phyloP scores from a whole-genome alignment of 2,113 vertebrate genomes.

The Rhinopomastus cyanomelas region DNA sequence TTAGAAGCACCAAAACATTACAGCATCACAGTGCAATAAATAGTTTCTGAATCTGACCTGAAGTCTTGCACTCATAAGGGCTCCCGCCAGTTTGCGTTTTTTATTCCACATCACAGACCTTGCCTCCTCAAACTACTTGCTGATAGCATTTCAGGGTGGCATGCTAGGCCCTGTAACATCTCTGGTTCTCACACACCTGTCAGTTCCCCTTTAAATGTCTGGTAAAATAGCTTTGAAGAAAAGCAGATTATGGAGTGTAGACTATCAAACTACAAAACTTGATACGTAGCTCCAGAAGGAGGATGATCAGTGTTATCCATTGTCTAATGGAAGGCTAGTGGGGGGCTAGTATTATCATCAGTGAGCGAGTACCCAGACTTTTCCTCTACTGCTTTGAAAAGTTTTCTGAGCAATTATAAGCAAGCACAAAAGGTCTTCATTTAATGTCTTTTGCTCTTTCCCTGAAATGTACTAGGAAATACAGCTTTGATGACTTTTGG shows the following conservation, averaged over 20 bases:
- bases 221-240: not conserved
- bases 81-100: not conserved
- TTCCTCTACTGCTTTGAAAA: not conserved
- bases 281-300: not conserved
- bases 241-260: not conserved
- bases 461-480: not conserved
- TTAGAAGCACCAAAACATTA: not conserved
- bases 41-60: not conserved
- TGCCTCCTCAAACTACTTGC: not conserved
- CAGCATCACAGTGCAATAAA: not conserved
- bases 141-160: not conserved
- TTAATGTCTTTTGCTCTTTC: not conserved
- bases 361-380: not conserved
- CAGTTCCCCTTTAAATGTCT: not conserved
- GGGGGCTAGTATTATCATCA: not conserved
- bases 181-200: accelerated
- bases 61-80: not conserved
- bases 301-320: not conserved
- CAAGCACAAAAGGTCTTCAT: not conserved
- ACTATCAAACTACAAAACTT: not conserved
- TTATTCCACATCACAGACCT: not conserved
- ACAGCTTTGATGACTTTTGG: not conserved
- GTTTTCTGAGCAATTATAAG: not conserved
- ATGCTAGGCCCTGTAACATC: not conserved
- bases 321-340: not conserved